Base-by-base conservation (phyloP, 1,140 invertebrate genomes). In the Brachionus sp. region DNA sequence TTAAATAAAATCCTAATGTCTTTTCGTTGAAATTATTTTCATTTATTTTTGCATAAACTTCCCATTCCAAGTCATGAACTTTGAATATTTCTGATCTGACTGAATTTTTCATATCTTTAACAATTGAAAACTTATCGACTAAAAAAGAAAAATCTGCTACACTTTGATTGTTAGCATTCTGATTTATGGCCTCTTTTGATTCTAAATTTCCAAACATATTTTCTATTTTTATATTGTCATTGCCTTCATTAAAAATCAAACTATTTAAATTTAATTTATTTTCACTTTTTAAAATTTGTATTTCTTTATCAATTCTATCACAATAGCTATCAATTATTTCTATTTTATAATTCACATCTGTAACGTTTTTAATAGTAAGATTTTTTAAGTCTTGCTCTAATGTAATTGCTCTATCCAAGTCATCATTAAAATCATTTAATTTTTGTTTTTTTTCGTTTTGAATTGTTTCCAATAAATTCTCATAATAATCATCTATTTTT, bases 401-500 rank as follows among this genome's bases (percentile, higher is more conserved):
- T 64, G 57, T 5, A 1, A 10, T 3, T 5, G 19, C 9, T 64
- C 23, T 0, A 4, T 29, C 13, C 0, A 25, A 16, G 12, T 64
- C 7, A 23, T 3, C 7, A 16, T 64, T 25, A 7, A 29, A 64
- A 16, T 64, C 23, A 29, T 64, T 23, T 64, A 64, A 33, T 12
- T 64, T 64, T 25, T 3, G 0, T 12, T 23, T 16, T 13, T 64
- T 64, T 29, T 64, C 57, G 0, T 23, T 12, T 23, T 64, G 0
- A 25, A 64, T 64, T 16, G 12, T 64, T 64, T 7, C 19, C 10
- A 64, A 64, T 33, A 64, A 64, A 64, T 23, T 10, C 19, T 64
- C 57, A 64, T 64, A 64, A 64, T 64, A 64, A 25, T 64, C 25
- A 64, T 64, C 57, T 16, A 64, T 64, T 64, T 64, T 64, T 64